Evolutionary conservation across 2,797 vertebrate species (phyloP).

Genomic region (Cossypha heuglini): DNA sequence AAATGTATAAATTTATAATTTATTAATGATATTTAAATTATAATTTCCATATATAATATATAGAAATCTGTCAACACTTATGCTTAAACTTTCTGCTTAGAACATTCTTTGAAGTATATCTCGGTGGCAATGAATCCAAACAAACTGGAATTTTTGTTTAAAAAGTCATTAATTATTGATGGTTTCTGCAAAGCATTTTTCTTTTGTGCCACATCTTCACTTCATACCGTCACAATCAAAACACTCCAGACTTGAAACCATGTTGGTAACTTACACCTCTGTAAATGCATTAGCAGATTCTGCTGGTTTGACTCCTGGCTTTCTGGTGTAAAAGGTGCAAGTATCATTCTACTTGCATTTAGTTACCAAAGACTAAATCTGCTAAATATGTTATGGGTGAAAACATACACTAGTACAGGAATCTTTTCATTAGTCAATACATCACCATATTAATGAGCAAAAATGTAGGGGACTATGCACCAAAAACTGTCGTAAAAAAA

Average conservation of each 20-base stretch:
- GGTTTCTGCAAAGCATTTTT: background rate
- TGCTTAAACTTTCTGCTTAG: background rate
- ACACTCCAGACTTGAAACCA: background rate
- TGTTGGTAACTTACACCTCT: background rate
- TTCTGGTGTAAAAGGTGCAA: background rate
- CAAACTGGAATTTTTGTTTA: background rate
- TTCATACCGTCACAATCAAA: background rate
- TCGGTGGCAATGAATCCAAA: background rate
- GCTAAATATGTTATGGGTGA: background rate
- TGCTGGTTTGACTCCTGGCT: background rate
- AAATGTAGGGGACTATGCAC: background rate
- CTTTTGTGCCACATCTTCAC: background rate
- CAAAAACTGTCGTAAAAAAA: background rate
- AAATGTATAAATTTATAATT: background rate
- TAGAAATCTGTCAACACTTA: background rate
- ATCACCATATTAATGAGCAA: background rate
- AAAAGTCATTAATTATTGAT: background rate
- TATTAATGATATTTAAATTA: background rate
- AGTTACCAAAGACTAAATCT: background rate
- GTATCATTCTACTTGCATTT: background rate
- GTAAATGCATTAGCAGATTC: background rate
- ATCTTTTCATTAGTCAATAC: background rate
- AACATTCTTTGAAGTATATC: background rate
- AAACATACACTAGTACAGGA: background rate
- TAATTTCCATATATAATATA: background rate